Conservation (phyloP, 1,140 invertebrate genomes). For the Drosophila saltans region DNA sequence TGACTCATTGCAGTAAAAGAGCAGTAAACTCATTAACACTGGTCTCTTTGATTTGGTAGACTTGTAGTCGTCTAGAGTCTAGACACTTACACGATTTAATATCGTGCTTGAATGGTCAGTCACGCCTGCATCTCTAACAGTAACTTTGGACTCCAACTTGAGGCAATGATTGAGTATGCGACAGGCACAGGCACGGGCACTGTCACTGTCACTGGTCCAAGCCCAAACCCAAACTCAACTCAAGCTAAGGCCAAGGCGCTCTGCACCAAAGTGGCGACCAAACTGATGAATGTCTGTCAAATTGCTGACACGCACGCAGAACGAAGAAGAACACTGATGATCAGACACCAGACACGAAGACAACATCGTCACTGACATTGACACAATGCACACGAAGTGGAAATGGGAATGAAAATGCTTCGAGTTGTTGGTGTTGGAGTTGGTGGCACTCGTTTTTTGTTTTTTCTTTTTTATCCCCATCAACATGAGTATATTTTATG, state of each 20-base stretch:
- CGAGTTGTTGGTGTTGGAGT: background rate
- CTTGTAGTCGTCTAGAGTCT: background rate
- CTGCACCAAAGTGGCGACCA: slow-evolving; percentile 50
- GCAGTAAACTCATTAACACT: background rate
- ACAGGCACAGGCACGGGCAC: slow-evolving; percentile 44
- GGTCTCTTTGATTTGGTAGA: background rate
- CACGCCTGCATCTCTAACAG: slow-evolving; percentile 23
- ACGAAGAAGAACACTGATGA: slow-evolving; percentile 22
- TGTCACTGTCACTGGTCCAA: background rate
- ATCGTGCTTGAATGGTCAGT: slow-evolving; percentile 2
- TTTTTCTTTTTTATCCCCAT: slow-evolving; percentile 20
- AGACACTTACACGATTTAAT: background rate
- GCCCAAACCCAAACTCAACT: background rate
- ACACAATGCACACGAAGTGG: slow-evolving; percentile 53
- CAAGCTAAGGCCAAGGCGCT: background rate
- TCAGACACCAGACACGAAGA: slow-evolving; percentile 32
- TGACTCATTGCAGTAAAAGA: background rate
- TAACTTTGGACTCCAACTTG: slow-evolving; percentile 17
- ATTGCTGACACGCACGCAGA: slow-evolving; percentile 74
- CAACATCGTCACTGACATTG: slow-evolving; percentile 47
- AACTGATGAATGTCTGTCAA: slow-evolving; percentile 79
- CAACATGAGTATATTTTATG: slow-evolving; percentile 69
- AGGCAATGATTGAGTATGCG: slow-evolving; percentile 72
- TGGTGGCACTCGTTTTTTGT: slow-evolving; percentile 4
- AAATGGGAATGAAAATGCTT: slow-evolving; percentile 3